Percentiles rank a stretch among this genome's conserved stretches.
These are phyloP conservation scores for Atherinosoma microstoma DNA, from an alignment of 2,797 vertebrate genomes.

Conservation along the genomic window DNA sequence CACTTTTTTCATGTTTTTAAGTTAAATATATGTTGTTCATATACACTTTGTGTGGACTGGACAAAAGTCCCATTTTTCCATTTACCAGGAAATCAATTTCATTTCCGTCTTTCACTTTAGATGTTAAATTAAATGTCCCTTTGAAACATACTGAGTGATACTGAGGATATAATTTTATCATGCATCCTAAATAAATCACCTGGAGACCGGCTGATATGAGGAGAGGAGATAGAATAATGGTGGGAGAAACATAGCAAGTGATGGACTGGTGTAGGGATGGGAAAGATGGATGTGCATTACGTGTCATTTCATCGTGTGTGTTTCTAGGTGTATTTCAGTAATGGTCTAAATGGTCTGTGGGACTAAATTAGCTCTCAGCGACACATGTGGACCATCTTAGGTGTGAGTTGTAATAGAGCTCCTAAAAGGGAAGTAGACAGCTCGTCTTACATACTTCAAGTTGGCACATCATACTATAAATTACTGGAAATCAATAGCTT, in stretches of 20 bases:
- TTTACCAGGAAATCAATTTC: constrained; percentile 65
- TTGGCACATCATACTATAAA: constrained; percentile 82
- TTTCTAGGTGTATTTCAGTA: constrained; percentile 60
- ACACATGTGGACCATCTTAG: constrained; percentile 73
- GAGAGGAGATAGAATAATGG: constrained; percentile 58
- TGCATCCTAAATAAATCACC: constrained; percentile 72
- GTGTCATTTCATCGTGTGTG: constrained; percentile 58
- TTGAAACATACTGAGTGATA: constrained; percentile 57
- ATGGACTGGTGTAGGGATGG: constrained; percentile 62
- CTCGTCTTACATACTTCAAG: constrained; percentile 79
- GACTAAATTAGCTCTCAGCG: constrained; percentile 83
- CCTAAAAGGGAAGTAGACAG: constrained; percentile 84
- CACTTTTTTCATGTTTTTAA: neutral
- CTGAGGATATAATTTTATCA: constrained; percentile 50
- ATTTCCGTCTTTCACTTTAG: constrained; percentile 67
- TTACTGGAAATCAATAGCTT: constrained; percentile 85
- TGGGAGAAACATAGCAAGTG: constrained; percentile 59
- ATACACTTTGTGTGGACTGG: constrained; percentile 19
- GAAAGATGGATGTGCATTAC: constrained; percentile 63
- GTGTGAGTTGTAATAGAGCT: constrained; percentile 82
- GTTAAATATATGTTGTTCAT: neutral
- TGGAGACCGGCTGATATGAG: constrained; percentile 47
- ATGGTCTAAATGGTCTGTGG: constrained; percentile 80
- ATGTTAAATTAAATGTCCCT: constrained; percentile 73
- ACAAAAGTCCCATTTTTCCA: constrained; percentile 54